Percentiles rank a stretch among this genome's conserved stretches.
Evolutionary conservation across 2,113 vertebrate species (phyloP).

Genomic region (Aleadryas rufinucha): DNA sequence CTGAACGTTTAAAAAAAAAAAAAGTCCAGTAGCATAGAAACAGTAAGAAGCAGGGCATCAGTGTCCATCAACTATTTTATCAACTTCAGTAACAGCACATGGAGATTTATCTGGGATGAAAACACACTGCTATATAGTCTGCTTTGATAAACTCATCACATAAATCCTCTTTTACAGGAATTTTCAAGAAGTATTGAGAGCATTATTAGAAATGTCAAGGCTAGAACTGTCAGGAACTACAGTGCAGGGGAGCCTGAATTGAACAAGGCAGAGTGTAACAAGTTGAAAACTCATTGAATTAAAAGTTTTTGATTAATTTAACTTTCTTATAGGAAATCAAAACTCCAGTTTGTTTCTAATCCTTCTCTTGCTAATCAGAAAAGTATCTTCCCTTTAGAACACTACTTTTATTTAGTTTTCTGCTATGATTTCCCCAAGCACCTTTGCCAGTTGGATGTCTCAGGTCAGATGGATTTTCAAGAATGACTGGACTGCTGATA

Average conservation of each 20-base stretch:
- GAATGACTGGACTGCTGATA: background rate
- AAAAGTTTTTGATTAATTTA: background rate
- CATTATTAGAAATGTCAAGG: slow-evolving; percentile 3
- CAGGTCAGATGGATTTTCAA: background rate
- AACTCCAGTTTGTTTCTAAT: background rate
- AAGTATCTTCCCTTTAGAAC: background rate
- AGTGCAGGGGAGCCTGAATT: background rate
- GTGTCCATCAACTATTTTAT: background rate
- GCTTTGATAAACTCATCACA: background rate
- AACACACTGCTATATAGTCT: background rate
- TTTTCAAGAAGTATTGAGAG: background rate
- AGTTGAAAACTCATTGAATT: background rate
- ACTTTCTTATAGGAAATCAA: background rate
- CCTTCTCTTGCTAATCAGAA: background rate
- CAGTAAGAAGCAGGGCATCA: background rate
- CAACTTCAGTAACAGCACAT: background rate
- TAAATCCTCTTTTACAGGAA: background rate
- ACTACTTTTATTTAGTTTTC: background rate
- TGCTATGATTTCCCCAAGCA: background rate
- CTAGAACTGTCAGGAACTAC: background rate
- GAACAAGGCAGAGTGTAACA: background rate
- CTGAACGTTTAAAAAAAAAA: background rate
- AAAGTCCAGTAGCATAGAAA: background rate
- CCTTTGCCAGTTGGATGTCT: background rate
- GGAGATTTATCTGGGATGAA: background rate